Percentiles rank a stretch among this genome's conserved stretches.
Conservation (phyloP, 2,797 vertebrate species). For the Decapterus maruadsi region DNA sequence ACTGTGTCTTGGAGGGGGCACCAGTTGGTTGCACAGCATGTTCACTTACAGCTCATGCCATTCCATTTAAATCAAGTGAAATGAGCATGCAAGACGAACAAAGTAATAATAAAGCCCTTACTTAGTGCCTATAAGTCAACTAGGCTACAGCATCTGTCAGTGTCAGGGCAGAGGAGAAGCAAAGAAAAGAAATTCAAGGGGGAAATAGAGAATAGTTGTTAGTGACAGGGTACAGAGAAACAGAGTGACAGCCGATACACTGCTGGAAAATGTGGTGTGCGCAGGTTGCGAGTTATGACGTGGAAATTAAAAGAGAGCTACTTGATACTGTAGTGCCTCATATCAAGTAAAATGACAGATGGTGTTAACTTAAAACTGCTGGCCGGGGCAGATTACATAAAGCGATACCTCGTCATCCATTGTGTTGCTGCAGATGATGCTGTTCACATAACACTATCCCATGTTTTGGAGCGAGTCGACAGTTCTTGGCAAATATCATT, state of each 20-base stretch:
- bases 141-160: constrained; percentile 78
- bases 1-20: constrained; percentile 16
- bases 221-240: constrained; percentile 41
- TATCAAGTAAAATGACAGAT: constrained; percentile 32
- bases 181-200: constrained; percentile 47
- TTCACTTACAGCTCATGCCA: constrained; percentile 51
- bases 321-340: neutral
- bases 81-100: constrained; percentile 68
- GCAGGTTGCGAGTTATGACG: constrained; percentile 3
- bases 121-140: constrained; percentile 74
- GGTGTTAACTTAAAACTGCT: constrained; percentile 15
- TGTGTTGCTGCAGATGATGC: constrained; percentile 44
- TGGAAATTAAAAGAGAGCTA: neutral
- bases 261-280: constrained; percentile 34
- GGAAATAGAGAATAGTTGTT: constrained; percentile 60
- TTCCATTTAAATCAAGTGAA: neutral
- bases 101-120: constrained; percentile 73
- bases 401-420: constrained; percentile 74
- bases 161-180: constrained; percentile 48
- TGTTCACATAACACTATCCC: constrained; percentile 47
- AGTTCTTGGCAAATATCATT: neutral
- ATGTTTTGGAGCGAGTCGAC: constrained; percentile 26
- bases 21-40: constrained; percentile 28
- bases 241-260: constrained; percentile 19
- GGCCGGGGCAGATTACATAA: constrained; percentile 17